phyloP scores from a whole-genome alignment of 2,797 vertebrate species.

The Gallinago nigripennis region DNA sequence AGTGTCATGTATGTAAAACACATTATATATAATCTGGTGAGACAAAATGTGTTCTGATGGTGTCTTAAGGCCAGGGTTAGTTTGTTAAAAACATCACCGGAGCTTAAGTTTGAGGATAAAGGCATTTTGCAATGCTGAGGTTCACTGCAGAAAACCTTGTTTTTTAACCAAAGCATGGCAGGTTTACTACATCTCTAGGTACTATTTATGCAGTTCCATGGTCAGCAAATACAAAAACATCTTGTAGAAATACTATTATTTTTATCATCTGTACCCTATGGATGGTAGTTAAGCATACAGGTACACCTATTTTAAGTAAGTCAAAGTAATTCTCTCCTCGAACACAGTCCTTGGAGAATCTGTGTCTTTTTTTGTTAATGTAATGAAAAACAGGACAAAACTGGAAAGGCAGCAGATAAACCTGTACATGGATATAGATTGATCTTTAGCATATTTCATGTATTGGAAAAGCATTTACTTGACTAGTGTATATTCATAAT shows the following conservation, averaged over 20 bases:
- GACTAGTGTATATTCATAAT: background rate
- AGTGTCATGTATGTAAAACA: background rate
- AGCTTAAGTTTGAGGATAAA: background rate
- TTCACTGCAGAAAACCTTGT: background rate
- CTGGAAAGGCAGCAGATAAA: background rate
- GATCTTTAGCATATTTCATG: background rate
- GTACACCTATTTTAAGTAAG: background rate
- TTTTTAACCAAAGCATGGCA: background rate
- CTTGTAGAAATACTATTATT: background rate
- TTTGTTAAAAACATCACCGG: background rate
- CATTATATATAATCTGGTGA: background rate
- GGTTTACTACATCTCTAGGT: background rate
- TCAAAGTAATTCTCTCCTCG: background rate
- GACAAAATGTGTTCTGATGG: background rate
- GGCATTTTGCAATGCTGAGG: background rate
- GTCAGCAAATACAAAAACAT: background rate
- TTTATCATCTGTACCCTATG: background rate
- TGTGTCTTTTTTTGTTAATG: background rate
- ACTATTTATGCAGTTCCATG: background rate
- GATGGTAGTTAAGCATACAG: background rate
- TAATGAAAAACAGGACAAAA: background rate
- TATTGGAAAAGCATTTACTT: background rate
- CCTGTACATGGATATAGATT: background rate
- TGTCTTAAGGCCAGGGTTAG: background rate
- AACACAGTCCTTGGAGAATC: background rate